Percentiles rank a stretch among this genome's conserved stretches.
These are phyloP conservation scores for Drosophila differens DNA, from an alignment of 2,888 invertebrate genomes.

Conservation along the genomic window DNA sequence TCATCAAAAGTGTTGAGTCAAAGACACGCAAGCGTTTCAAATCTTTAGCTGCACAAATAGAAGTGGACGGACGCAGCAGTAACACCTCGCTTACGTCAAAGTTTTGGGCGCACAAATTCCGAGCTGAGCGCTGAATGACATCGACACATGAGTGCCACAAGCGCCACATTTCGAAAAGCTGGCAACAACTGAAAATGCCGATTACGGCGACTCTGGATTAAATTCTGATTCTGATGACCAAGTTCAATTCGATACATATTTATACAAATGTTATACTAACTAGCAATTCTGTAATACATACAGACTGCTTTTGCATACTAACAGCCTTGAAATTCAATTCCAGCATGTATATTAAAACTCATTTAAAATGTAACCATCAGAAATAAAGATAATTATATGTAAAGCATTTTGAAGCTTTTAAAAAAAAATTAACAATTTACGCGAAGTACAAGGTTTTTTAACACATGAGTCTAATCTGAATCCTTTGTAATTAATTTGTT, in stretches of 20 bases:
- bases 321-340: neutral
- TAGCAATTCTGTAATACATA: neutral
- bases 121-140: slow-evolving; percentile 21
- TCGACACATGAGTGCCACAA: neutral
- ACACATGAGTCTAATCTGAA: slow-evolving; percentile 32
- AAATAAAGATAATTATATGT: neutral
- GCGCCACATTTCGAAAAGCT: neutral
- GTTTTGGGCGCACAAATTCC: neutral
- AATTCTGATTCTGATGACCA: neutral
- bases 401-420: neutral
- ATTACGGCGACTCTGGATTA: neutral
- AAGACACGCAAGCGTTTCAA: slow-evolving; percentile 12
- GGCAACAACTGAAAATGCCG: neutral
- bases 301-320: neutral
- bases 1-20: slow-evolving; percentile 30
- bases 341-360: neutral
- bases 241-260: neutral
- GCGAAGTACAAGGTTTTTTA: slow-evolving; percentile 12
- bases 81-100: neutral
- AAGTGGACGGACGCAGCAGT: neutral
- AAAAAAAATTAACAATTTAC: neutral
- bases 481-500: slow-evolving; percentile 69
- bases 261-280: neutral
- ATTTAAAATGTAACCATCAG: neutral
- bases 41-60: neutral